These are phyloP conservation scores for Trichoplusia ni DNA, from an alignment of 1,140 invertebrate genomes.

Conservation along the genomic window DNA sequence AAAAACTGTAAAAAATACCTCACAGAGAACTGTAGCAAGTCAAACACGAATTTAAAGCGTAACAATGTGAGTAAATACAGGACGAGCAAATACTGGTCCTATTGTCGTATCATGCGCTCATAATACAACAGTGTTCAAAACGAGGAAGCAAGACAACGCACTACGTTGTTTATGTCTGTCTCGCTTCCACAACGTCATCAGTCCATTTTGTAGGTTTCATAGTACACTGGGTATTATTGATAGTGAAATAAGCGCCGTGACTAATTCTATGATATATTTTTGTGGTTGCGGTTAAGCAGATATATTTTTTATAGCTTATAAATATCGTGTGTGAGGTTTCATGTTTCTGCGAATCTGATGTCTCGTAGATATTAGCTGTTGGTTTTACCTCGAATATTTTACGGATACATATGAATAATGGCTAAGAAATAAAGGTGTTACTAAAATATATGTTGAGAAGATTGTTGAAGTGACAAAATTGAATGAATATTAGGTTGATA, in stretches of 20 bases:
- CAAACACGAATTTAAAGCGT: constrained; percentile 4
- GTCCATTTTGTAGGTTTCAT: too few relatives aligned
- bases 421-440: too few relatives aligned
- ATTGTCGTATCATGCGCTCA: too few relatives aligned
- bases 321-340: constrained; percentile 4
- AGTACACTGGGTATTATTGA: constrained; percentile 15
- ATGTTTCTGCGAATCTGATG: constrained; percentile 3
- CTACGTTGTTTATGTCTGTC: too few relatives aligned
- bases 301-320: constrained; percentile 14
- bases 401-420: too few relatives aligned
- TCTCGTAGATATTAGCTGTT: neutral
- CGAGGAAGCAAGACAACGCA: too few relatives aligned
- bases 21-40: neutral
- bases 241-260: constrained; percentile 72
- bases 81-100: constrained; percentile 1
- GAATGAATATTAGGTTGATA: too few relatives aligned
- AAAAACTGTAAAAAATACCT: neutral
- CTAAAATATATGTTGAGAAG: too few relatives aligned
- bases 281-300: constrained; percentile 51
- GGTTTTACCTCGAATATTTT: neutral
- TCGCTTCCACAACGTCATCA: too few relatives aligned
- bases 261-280: constrained; percentile 68
- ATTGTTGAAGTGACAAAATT: too few relatives aligned
- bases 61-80: constrained; percentile 1
- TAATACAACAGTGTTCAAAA: too few relatives aligned